Evolutionary conservation across 2,113 vertebrate species (phyloP), one percentile per base, ranked within the genome.

Genomic region (human (Homo sapiens)): DNA sequence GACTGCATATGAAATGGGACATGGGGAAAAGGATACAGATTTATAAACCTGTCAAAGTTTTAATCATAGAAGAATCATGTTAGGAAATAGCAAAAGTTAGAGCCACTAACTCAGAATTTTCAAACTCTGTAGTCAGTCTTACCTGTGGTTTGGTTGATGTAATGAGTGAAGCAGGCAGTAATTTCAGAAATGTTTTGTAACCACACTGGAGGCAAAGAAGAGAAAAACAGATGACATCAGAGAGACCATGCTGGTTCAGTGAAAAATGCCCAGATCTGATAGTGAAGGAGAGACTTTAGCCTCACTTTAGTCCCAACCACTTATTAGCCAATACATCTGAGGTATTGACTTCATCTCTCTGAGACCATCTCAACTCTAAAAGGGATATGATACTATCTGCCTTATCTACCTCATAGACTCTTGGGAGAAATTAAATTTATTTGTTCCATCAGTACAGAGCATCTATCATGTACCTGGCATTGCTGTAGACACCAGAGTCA

Each of bases 221-320:
- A 90, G 48, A 94, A 83, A 96, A 97, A 86, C 92, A 97, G 82
- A 96, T 80, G 79, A 94, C 83, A 25, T 97, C 92, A 97, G 92
- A 38, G 66, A 57, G 59, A 57, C 40, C 45, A 2, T 3, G 27
- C 27, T 25, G 80, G 70, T 12, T 30, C 12, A 48, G 48, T 61
- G 70, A 66, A 76, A 89, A 90, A 57, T 8, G n/a, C 57, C 27
- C 6, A 48, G 61, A 18, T 40, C 22, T 11, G 40, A 73, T 52
- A 8, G 35, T 2, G 17, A 64, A 40, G 70, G 73, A 59, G 45
- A 48, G 40, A 22, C 32, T 82, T 79, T 45, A 18, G 32, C 72
- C 48, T 94, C 27, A 23, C 27, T 70, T 68, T 43, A 84, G 27
- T 80, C 27, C 38, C 93, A 94, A 82, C 13, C 75, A 90, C 45